These are phyloP conservation scores for Bombyx mori DNA, from an alignment of 1,140 invertebrate species.

Conservation along the genomic window DNA sequence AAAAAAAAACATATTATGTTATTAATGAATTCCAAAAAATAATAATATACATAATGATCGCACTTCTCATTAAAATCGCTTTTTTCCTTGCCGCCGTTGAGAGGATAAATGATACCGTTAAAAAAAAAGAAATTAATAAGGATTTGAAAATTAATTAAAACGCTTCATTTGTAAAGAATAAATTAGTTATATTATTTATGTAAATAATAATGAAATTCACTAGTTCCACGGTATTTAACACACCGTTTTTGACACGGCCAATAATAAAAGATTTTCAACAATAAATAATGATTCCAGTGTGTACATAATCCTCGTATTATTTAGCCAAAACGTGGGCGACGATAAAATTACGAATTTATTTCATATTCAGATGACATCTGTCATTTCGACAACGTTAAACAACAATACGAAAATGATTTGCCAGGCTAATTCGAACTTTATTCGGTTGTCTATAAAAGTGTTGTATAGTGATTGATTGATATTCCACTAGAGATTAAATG, in stretches of 20 bases:
- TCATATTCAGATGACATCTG: slow-evolving; percentile 20
- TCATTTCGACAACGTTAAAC: slow-evolving; percentile 8
- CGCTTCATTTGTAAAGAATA: too few relatives aligned
- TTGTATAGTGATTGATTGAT: background rate
- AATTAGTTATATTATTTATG: too few relatives aligned
- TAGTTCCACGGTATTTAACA: too few relatives aligned
- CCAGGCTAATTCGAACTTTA: background rate
- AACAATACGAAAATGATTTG: background rate
- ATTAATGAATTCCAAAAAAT: too few relatives aligned
- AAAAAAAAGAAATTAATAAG: too few relatives aligned
- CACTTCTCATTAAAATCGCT: too few relatives aligned
- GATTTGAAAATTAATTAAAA: too few relatives aligned
- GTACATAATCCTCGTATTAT: background rate
- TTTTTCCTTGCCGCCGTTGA: too few relatives aligned
- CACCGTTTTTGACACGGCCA: background rate
- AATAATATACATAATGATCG: too few relatives aligned
- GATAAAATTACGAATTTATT: slow-evolving; percentile 25
- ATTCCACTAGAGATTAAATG: background rate
- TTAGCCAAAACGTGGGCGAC: slow-evolving; percentile 2
- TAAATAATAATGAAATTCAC: too few relatives aligned
- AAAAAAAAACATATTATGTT: too few relatives aligned
- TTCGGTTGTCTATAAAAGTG: background rate
- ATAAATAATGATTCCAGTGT: background rate
- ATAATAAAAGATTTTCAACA: background rate
- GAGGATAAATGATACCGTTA: too few relatives aligned